A percentile compares a stretch with the other conserved stretches of the same genome.
Conservation (phyloP, 1,140 invertebrate genomes). For the Euglossa dilemma region DNA sequence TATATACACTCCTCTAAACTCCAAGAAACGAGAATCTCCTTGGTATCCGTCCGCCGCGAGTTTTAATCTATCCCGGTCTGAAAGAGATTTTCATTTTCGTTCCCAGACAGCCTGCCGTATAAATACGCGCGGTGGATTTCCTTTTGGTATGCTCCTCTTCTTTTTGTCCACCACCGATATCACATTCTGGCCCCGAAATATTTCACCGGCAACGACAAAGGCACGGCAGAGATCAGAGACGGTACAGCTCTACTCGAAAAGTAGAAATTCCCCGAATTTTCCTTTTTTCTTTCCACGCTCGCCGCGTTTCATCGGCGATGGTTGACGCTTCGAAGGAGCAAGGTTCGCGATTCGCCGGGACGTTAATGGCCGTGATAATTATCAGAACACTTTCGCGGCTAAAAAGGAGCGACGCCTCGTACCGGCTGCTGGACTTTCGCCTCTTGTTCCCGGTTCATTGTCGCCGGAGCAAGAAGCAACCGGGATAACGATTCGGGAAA, state of each 20-base stretch:
- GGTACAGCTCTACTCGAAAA: background rate
- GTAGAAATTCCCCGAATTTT: background rate
- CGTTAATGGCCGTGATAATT: background rate
- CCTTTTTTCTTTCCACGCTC: background rate
- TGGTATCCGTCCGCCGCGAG: too few relatives aligned
- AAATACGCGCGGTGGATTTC: background rate
- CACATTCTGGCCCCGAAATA: too few relatives aligned
- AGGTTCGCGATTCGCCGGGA: background rate
- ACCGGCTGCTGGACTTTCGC: background rate
- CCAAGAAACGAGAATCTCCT: too few relatives aligned
- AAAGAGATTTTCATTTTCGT: background rate
- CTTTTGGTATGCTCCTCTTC: background rate
- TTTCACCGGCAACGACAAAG: background rate
- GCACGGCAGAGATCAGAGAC: too few relatives aligned
- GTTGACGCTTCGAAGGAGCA: too few relatives aligned
- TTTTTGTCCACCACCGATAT: background rate
- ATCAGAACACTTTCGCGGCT: background rate
- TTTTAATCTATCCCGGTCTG: too few relatives aligned
- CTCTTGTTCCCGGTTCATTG: background rate
- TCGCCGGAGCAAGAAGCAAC: background rate
- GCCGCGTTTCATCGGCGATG: background rate
- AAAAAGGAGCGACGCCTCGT: background rate
- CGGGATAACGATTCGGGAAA: slow-evolving; percentile 33
- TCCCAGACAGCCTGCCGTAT: background rate
- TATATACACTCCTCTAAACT: too few relatives aligned